Evolutionary conservation across 1,140 invertebrate genomes (phyloP), one percentile per base, ranked within the genome.

Genomic region (Hylaeus volcanicus): DNA sequence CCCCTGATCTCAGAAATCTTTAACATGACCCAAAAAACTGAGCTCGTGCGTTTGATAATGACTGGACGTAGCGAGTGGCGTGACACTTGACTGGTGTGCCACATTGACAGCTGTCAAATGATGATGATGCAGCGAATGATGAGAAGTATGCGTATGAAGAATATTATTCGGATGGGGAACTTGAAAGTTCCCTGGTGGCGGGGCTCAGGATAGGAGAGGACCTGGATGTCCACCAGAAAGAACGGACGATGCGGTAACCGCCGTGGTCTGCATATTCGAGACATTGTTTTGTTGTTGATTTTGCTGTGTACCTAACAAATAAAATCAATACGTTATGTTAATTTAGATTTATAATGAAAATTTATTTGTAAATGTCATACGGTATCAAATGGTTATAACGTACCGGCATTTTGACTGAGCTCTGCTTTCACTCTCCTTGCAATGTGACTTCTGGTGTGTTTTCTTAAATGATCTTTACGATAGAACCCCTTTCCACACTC

Each of bases 401-500:
- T 84, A 93, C 93, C 91, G 55, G 92, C 90, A 85, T 93, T 90
- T 90, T 97, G 95, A 83, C 97, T 96, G 83, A 98, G 94, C 93
- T 97, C 97, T 1, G 96, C 96, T 89, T 97, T 97, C 9, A 97
- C 96, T 61, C 96, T 94, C 51, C 96, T 94, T 12, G 96, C 96
- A 79, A 97, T 96, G 91, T 97, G 97, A 58, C 96, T 97, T 73
- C 96, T 95, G 9, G 96, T 96, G 89, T 97, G 96, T 87, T 97
- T 97, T 68, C 94, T 93, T 41, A 93, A 76, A 83, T 93, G 92
- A 86, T 93, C 93, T 83, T 94, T 94, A 41, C 88, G 86, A 89
- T 94, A 95, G 78, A 95, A 94, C 92, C 96, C 96, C 93, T 98
- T 98, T 63, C 97, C 96, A 87, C 97, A 98, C 87, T 97, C 97